phyloP scores from a whole-genome alignment of 2,797 vertebrate genomes.

The Leucoraja ocellata region DNA sequence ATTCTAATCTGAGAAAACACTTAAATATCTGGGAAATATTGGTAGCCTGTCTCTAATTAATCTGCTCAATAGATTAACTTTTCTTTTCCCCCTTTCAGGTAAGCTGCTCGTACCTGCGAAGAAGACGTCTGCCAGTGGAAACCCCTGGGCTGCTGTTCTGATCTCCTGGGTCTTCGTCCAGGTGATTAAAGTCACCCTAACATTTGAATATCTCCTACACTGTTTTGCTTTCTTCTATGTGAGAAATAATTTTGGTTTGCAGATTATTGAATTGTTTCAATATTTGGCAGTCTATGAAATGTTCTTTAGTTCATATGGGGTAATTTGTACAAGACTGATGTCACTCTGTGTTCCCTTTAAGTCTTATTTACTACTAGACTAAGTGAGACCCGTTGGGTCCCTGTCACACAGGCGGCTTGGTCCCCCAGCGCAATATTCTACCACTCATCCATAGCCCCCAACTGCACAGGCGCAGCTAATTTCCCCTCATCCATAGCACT shows the following conservation, averaged over 20 bases:
- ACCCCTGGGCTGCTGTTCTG: conserved; percentile 78
- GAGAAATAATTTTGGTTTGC: background rate
- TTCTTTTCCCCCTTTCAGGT: conserved; percentile 52
- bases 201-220: background rate
- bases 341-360: background rate
- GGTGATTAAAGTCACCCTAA: conserved; percentile 50
- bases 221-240: background rate
- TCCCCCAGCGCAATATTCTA: too few relatives aligned
- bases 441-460: too few relatives aligned
- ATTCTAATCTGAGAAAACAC: background rate
- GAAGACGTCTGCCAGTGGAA: conserved; percentile 69
- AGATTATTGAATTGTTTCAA: background rate
- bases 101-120: conserved; percentile 66
- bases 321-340: background rate
- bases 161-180: conserved; percentile 82
- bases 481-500: too few relatives aligned
- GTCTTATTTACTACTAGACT: too few relatives aligned
- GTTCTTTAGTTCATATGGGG: background rate
- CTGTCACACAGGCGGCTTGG: too few relatives aligned
- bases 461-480: too few relatives aligned
- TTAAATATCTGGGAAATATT: background rate
- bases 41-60: background rate
- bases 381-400: too few relatives aligned
- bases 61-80: background rate
- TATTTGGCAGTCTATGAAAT: background rate